Evolutionary conservation across 92 coral and sea anemone genomes (phyloP).

Genomic region (Palythoa heliodiscus): DNA sequence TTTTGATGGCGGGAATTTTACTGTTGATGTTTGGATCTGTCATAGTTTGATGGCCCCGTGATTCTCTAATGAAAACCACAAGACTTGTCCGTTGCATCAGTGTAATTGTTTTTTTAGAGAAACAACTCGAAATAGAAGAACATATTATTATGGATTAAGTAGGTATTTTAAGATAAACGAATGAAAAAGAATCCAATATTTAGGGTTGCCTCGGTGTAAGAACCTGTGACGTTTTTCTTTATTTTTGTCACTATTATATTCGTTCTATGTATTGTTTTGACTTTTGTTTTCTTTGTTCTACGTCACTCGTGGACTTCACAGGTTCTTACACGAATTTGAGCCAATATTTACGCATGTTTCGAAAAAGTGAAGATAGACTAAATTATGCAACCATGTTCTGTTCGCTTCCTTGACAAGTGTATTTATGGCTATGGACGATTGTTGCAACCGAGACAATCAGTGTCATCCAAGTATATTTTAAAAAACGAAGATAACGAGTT

Average conservation of each 20-base stretch:
- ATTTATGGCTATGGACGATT: background rate
- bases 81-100: background rate
- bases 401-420: background rate
- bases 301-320: background rate
- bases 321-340: no score
- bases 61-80: conserved; percentile 19
- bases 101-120: background rate
- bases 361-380: background rate
- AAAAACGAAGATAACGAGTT: no score
- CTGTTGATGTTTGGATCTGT: conserved; percentile 23
- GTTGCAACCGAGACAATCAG: no score
- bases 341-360: no score
- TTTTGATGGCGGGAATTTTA: conserved; percentile 31
- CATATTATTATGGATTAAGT: background rate
- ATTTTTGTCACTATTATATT: no score
- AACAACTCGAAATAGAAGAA: background rate
- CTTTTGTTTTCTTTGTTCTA: no score
- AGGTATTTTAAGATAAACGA: no score
- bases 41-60: conserved; percentile 20
- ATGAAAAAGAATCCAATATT: no score
- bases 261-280: no score
- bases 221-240: no score
- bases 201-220: no score
- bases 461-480: no score
- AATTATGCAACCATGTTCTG: background rate